Evolutionary conservation across 1,140 invertebrate genomes (phyloP).

Genomic region (Whitmania pigra): DNA sequence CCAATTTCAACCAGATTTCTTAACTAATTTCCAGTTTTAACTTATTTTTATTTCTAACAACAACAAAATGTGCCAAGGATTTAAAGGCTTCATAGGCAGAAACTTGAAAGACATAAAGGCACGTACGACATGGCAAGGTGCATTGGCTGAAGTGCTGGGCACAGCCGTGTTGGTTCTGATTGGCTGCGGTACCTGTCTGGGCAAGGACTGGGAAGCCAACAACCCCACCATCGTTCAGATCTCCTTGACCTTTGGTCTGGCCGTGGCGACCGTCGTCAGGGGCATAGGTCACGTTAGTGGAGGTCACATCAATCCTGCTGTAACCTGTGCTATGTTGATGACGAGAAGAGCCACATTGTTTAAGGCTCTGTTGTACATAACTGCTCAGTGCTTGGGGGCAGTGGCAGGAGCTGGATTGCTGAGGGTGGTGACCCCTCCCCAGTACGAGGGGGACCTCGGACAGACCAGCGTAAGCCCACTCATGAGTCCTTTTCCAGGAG

Average conservation of each 20-base stretch:
- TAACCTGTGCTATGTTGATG: constrained; percentile 56
- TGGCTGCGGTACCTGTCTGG: constrained; percentile 20
- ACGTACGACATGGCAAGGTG: constrained; percentile 64
- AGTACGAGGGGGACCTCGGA: constrained; percentile 45
- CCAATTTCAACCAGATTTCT: too few relatives aligned
- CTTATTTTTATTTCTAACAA: too few relatives aligned
- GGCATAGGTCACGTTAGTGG: constrained; percentile 67
- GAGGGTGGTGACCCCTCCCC: constrained; percentile 44
- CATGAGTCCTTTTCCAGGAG: constrained; percentile 47
- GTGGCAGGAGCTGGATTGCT: constrained; percentile 62
- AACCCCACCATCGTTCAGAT: constrained; percentile 53
- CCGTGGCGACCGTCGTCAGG: constrained; percentile 39
- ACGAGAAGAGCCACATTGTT: constrained; percentile 31
- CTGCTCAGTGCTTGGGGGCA: constrained; percentile 52
- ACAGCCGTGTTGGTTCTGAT: constrained; percentile 21
- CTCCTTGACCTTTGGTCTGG: constrained; percentile 35
- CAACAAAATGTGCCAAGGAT: background rate
- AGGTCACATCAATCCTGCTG: constrained; percentile 78
- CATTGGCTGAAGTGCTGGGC: constrained; percentile 57
- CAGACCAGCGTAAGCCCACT: constrained; percentile 42
- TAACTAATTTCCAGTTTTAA: too few relatives aligned
- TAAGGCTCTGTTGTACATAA: constrained; percentile 34
- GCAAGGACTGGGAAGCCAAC: constrained; percentile 54
- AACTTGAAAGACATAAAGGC: background rate
- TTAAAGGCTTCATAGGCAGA: background rate